Evolutionary conservation across 2,888 invertebrate genomes (phyloP), one percentile per base, ranked within the genome.

Genomic region (Drosophila nr. perissopoda): DNA sequence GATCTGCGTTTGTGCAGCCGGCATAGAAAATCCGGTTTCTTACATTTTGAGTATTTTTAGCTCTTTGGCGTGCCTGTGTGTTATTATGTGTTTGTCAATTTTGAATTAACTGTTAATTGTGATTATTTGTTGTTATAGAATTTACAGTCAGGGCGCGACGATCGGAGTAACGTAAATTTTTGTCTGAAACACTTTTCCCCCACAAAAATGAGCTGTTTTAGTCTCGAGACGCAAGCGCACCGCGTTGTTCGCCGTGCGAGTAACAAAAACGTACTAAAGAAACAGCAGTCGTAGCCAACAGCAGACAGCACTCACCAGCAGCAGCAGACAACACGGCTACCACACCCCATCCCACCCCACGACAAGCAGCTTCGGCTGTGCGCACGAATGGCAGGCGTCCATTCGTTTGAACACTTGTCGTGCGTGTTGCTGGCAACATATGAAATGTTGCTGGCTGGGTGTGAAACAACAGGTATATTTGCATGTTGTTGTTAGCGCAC

Each of bases 251-350:
- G 66, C 72, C 77, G 76, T 75, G 74, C 87, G 81, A 78, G 76
- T 78, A 79, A 79, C 81, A 80, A 78, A 82, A 87, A 76, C 82
- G 75, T 73, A 90, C 90, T 90, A 80, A 79, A 69, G 70, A 62
- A 71, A 69, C 59, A 63, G 31, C 57, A 62, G 57, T 56, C 64
- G 59, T 52, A 69, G 65, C 64, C 60, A 66, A 45, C 75, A 53
- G 40, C 57, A 66, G 53, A n/a, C 63, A 60, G 36, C 48, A 60
- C 57, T 52, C 60, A 58, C 52, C 62, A 62, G 49, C 53, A 56
- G 33, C 45, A 31, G 60, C 21, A 21, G 21, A 25, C 57, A 34
- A 2, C 33, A 36, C 40, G 56, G 7, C 34, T 34, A 27, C 33
- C 13, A n/a, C 38, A 27, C 54, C 59, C 60, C 60, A 62, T 2